phyloP scores from a whole-genome alignment of 2,113 vertebrate genomes.

The Apistogramma diplotaenia region DNA sequence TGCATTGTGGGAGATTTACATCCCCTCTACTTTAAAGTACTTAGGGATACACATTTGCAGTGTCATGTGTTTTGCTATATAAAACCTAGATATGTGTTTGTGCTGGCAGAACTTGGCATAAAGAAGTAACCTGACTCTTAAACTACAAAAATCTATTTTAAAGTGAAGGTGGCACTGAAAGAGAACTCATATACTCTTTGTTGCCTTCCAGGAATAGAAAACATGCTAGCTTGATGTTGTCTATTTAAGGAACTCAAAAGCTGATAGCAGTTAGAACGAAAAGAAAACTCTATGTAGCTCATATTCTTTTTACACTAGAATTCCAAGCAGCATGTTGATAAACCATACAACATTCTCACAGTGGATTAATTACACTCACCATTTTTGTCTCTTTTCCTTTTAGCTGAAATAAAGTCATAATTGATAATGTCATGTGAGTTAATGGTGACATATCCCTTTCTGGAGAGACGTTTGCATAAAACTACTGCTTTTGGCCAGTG shows the following conservation, averaged over 20 bases:
- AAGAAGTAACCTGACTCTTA: background rate
- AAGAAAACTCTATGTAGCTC: too few species aligned
- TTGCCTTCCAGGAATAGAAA: background rate
- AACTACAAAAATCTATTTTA: background rate
- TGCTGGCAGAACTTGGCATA: constrained; percentile 1
- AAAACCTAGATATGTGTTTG: background rate
- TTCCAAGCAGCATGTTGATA: too few species aligned
- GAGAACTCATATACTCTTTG: background rate
- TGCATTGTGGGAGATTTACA: constrained; percentile 69
- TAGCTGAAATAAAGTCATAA: too few species aligned
- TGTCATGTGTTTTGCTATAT: constrained; percentile 49
- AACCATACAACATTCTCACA: too few species aligned
- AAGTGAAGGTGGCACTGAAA: background rate
- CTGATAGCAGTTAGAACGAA: too few species aligned
- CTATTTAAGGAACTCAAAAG: background rate
- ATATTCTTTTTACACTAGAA: too few species aligned
- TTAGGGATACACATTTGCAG: constrained; percentile 46
- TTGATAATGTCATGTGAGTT: too few species aligned
- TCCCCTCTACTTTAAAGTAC: constrained; percentile 49
- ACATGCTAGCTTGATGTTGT: background rate
- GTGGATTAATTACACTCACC: too few species aligned
- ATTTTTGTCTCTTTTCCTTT: too few species aligned
- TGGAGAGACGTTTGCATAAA: too few species aligned
- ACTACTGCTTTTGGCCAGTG: too few species aligned
- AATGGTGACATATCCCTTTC: too few species aligned